phyloP scores from a whole-genome alignment of 37 sponge, comb jelly and placozoan genomes.

The Lycopodina hypogea region DNA sequence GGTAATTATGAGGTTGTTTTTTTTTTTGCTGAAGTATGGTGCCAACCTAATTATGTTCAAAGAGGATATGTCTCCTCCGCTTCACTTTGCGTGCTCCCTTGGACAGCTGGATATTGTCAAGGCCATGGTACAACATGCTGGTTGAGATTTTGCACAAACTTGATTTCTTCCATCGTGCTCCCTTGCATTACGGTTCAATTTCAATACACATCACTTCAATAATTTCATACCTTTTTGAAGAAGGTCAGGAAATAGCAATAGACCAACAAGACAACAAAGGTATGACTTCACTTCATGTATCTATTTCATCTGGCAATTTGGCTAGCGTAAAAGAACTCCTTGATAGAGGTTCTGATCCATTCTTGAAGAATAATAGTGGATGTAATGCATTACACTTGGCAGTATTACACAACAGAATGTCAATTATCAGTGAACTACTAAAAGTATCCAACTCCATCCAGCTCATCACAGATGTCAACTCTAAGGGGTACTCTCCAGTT shows the following conservation, averaged over 20 bases:
- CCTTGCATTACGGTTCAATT: constrained; percentile 50
- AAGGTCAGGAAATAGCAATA: constrained; percentile 24
- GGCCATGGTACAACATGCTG: constrained; percentile 35
- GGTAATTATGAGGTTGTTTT: constrained; percentile 64
- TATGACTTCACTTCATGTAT: constrained; percentile 59
- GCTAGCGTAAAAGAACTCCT: constrained; percentile 44
- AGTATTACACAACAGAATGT: constrained; percentile 20
- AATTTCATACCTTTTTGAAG: constrained; percentile 40
- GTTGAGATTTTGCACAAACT: constrained; percentile 19
- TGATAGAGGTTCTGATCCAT: constrained; percentile 22
- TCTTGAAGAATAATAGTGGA: constrained; percentile 24
- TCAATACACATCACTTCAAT: constrained; percentile 22
- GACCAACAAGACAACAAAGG: constrained; percentile 43
- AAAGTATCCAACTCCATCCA: constrained; percentile 11
- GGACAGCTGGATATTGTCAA: constrained; percentile 57
- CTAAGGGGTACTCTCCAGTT: constrained; percentile 32
- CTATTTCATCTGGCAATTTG: constrained; percentile 44
- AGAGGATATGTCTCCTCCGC: constrained; percentile 54
- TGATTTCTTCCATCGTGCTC: constrained; percentile 24
- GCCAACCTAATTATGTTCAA: constrained; percentile 40
- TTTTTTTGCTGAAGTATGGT: constrained; percentile 60
- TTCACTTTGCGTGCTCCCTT: constrained; percentile 72
- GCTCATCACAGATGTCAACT: constrained; percentile 30
- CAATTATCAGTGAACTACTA: constrained; percentile 20
- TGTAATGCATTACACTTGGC: constrained; percentile 61